These are phyloP conservation scores for Cephalopholis sonnerati DNA, from an alignment of 2,113 vertebrate genomes.

Conservation along the genomic window DNA sequence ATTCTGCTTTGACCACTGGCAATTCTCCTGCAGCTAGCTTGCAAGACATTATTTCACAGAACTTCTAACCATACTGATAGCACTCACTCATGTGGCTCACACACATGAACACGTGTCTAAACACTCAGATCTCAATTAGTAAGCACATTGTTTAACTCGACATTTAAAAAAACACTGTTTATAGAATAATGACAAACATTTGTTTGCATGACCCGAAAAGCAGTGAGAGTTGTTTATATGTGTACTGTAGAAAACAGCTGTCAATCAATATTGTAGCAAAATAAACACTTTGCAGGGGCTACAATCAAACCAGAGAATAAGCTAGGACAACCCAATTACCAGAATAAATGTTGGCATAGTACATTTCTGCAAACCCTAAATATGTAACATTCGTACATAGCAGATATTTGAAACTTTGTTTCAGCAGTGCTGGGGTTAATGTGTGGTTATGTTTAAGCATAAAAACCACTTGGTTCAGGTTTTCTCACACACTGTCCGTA, in stretches of 20 bases:
- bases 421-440: too few species aligned
- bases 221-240: neutral
- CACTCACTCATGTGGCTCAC: neutral
- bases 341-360: too few species aligned
- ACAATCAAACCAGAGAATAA: slow-evolving; percentile 1
- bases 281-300: neutral
- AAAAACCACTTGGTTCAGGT: too few species aligned
- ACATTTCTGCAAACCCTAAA: too few species aligned
- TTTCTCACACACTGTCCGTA: too few species aligned
- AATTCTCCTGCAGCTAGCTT: slow-evolving; percentile 3
- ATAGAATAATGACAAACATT: neutral
- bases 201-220: slow-evolving; percentile 5
- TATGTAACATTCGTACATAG: too few species aligned
- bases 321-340: too few species aligned
- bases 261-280: slow-evolving; percentile 1
- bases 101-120: neutral
- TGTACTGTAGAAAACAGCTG: neutral
- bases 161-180: slow-evolving; percentile 1
- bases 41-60: neutral
- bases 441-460: too few species aligned
- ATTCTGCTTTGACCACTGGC: slow-evolving; percentile 21
- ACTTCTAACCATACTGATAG: neutral
- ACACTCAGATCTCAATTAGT: slow-evolving; percentile 1
- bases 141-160: neutral
- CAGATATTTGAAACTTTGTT: too few species aligned